Percentiles rank a stretch among this genome's conserved stretches.
phyloP scores from a whole-genome alignment of 2,888 invertebrate genomes.

The Acronicta psi region DNA sequence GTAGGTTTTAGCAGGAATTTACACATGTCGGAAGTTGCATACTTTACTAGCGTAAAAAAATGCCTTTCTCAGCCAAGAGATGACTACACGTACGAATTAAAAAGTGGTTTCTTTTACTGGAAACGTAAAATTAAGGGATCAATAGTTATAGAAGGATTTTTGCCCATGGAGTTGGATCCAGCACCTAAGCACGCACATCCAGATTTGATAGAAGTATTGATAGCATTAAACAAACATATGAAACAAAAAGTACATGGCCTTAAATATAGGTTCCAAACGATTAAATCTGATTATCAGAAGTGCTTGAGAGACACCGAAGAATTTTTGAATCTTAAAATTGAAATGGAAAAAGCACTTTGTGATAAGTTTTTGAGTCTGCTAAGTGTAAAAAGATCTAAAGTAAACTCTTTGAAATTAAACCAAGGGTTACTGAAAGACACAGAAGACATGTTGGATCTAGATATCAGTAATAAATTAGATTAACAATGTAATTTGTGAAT shows the following conservation, averaged over 20 bases:
- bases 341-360: slow-evolving; percentile 77
- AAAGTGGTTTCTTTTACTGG: slow-evolving; percentile 80
- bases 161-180: slow-evolving; percentile 71
- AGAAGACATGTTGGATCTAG: slow-evolving; percentile 11
- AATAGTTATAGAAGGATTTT: slow-evolving; percentile 73
- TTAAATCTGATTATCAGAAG: slow-evolving; percentile 71
- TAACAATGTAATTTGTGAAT: slow-evolving; percentile 9
- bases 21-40: slow-evolving; percentile 65
- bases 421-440: slow-evolving; percentile 7
- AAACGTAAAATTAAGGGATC: slow-evolving; percentile 67
- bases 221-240: slow-evolving; percentile 70
- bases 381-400: slow-evolving; percentile 57
- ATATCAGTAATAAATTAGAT: slow-evolving; percentile 5
- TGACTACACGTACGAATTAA: slow-evolving; percentile 74
- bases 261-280: slow-evolving; percentile 58
- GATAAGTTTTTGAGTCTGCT: slow-evolving; percentile 72
- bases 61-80: slow-evolving; percentile 68
- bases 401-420: slow-evolving; percentile 21
- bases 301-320: slow-evolving; percentile 77
- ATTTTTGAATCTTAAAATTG: slow-evolving; percentile 76
- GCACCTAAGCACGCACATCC: slow-evolving; percentile 60
- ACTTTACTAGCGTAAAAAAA: slow-evolving; percentile 64
- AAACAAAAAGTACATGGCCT: slow-evolving; percentile 62
- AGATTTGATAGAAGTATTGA: slow-evolving; percentile 71
- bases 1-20: slow-evolving; percentile 74